Conservation (phyloP, 2,113 vertebrate species). For the Steatornis caripensis region DNA sequence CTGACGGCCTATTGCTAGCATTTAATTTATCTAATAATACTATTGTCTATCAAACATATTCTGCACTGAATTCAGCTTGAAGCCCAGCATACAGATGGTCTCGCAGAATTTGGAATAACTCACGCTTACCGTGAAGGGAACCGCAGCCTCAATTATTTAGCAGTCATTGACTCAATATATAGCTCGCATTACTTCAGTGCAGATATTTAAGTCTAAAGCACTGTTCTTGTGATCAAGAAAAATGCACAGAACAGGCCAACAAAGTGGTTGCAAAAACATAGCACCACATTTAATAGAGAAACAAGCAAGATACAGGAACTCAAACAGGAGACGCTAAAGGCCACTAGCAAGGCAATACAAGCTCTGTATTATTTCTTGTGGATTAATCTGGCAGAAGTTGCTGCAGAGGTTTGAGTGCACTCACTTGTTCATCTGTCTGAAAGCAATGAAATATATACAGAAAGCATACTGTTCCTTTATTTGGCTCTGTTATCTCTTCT, state of each 20-base stretch:
- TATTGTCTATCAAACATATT: background rate
- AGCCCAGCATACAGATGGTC: background rate
- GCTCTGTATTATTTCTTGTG: background rate
- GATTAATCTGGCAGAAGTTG: background rate
- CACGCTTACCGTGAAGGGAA: background rate
- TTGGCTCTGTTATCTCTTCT: background rate
- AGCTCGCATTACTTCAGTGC: background rate
- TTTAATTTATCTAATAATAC: background rate
- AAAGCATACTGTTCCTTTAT: background rate
- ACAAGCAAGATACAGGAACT: background rate
- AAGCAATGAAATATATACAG: background rate
- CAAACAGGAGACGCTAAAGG: background rate
- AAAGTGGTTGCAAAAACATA: background rate
- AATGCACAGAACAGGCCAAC: background rate
- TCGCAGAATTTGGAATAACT: background rate
- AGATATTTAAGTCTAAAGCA: background rate
- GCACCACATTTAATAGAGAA: background rate
- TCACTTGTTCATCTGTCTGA: background rate
- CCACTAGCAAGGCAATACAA: background rate
- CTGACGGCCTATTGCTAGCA: background rate
- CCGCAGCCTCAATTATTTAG: background rate
- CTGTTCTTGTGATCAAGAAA: background rate
- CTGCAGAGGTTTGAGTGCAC: background rate
- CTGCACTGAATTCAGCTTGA: background rate
- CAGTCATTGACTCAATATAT: background rate